Evolutionary conservation across 2,888 invertebrate species (phyloP), one percentile per base, ranked within the genome.

Genomic region (Mactromeris polynyma): DNA sequence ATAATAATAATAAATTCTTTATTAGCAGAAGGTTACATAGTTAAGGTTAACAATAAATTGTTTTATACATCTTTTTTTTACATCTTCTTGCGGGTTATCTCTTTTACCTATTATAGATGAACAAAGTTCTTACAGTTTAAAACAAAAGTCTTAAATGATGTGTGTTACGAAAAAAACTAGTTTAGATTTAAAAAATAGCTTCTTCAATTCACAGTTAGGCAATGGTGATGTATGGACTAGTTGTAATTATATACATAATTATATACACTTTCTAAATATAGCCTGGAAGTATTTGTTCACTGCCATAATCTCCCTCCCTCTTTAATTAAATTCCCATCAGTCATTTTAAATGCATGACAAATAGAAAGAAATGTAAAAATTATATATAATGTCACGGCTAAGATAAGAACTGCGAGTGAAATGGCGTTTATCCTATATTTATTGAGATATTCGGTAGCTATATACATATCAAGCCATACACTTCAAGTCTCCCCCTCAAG

Each of bases 401-500:
- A 64, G 58, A 64, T 64, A 26, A 64, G 58, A 26, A 9, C 1
- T 7, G 26, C n/a, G 9, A 64, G n/a, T 64, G 58, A 64, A 3
- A 26, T n/a, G n/a, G n/a, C 58, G 9, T n/a, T 3, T 21, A 64
- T 9, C n/a, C 9, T 2, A 26, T n/a, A n/a, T 64, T 64, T n/a
- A 64, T 64, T n/a, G n/a, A 9, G 38, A 82, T 14, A 83, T 83
- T 54, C 84, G 78, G 84, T 84, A 84, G 84, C 84, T 77, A 46
- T 40, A 64, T 84, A 78, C 77, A 73, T 81, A 88, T 40, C 79
- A 4, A 33, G 46, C 81, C 84, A 81, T 51, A 81, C 84, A 85
- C 77, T 80, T 81, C 33, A 85, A 88, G 88, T 64, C 89, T 86
- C 89, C 83, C 46, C 46, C 79, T 89, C 78, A 79, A 89, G 89